A percentile compares a stretch with the other conserved stretches of the same genome.
Conservation (phyloP, 2,113 vertebrate genomes). For the Corvus hawaiiensis region DNA sequence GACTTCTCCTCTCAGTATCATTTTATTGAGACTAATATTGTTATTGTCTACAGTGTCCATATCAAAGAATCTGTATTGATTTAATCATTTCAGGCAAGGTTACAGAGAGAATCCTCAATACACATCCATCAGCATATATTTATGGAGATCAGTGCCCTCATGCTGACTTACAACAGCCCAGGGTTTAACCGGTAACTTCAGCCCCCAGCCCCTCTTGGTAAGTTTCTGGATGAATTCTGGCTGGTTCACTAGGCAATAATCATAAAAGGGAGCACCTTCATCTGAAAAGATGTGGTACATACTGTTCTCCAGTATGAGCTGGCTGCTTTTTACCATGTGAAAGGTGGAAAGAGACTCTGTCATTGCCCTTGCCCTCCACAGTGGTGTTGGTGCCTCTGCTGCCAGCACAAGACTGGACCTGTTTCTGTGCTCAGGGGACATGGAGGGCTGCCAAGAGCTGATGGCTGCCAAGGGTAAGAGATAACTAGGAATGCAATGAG, state of each 20-base stretch:
- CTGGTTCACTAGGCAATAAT: background rate
- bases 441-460: background rate
- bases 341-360: background rate
- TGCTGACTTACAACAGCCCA: background rate
- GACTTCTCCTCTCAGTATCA: background rate
- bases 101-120: background rate
- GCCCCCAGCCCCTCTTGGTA: background rate
- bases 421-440: background rate
- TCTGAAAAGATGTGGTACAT: background rate
- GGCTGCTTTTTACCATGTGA: background rate
- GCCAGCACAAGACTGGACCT: background rate
- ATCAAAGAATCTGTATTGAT: slow-evolving; percentile 29
- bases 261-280: background rate
- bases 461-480: background rate
- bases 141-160: background rate
- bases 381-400: background rate
- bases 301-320: background rate
- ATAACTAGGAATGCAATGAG: background rate
- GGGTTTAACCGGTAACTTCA: background rate
- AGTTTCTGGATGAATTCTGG: background rate
- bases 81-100: background rate
- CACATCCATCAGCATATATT: background rate
- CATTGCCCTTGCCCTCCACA: background rate
- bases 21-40: slow-evolving; percentile 48
- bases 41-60: slow-evolving; percentile 21